phyloP scores from a whole-genome alignment of 2,888 invertebrate genomes.

The Eretmocerus hayati region DNA sequence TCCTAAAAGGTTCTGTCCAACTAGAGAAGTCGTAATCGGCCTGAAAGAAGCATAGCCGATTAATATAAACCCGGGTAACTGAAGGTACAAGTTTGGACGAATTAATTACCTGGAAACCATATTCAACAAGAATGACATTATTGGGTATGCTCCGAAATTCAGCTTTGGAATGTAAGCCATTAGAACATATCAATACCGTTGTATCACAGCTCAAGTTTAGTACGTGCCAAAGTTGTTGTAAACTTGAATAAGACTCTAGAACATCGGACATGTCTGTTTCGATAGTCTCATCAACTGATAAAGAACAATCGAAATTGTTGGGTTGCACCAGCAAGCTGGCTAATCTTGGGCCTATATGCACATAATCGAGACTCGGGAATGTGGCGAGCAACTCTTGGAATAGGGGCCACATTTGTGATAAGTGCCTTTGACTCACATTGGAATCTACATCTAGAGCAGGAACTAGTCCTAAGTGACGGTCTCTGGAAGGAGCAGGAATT shows the following conservation, averaged over 20 bases:
- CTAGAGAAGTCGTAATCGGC: slow-evolving; percentile 52
- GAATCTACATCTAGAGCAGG: slow-evolving; percentile 54
- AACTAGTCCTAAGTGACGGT: slow-evolving; percentile 50
- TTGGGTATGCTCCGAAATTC: slow-evolving; percentile 49
- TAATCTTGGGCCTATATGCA: slow-evolving; percentile 54
- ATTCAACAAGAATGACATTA: slow-evolving; percentile 53
- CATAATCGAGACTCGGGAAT: slow-evolving; percentile 51
- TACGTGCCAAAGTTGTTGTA: slow-evolving; percentile 48
- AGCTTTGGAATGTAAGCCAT: slow-evolving; percentile 45
- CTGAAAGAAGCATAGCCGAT: no score
- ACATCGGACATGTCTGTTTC: slow-evolving; percentile 45
- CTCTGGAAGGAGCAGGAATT: slow-evolving; percentile 29
- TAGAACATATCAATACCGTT: slow-evolving; percentile 47
- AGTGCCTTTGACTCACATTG: slow-evolving; percentile 48
- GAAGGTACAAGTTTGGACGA: no score
- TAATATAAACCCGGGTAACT: no score
- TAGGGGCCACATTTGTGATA: slow-evolving; percentile 50
- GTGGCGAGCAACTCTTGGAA: slow-evolving; percentile 52
- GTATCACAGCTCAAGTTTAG: slow-evolving; percentile 44
- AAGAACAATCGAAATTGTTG: slow-evolving; percentile 40
- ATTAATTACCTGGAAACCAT: slow-evolving; percentile 54
- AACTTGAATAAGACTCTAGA: slow-evolving; percentile 41
- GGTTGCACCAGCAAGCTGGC: slow-evolving; percentile 51
- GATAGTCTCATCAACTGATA: slow-evolving; percentile 42
- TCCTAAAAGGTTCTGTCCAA: slow-evolving; percentile 48